Base-by-base conservation (phyloP, 2,888 invertebrate species). In the Brachylomia viminalis region DNA sequence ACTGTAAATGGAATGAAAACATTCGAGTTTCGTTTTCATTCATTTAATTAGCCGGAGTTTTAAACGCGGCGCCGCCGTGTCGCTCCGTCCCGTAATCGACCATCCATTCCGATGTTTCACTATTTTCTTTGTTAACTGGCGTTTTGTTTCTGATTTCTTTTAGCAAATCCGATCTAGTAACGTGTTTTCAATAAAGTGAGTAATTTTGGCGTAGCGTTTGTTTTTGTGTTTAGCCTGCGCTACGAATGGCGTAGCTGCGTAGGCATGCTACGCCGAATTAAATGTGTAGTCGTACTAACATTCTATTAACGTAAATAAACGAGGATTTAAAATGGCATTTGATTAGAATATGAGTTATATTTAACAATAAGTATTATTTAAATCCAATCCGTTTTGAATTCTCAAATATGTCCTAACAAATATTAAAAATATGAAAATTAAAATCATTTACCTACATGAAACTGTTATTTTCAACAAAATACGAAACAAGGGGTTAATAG, bases 1-100 rank as follows among this genome's bases (percentile, higher is more conserved):
- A 93, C 91, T 92, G 92, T 92, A 95, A 96, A 95, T 95, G 95
- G 94, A 96, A 95, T 93, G 95, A 95, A 96, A 96, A 95, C 95
- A 95, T 94, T 93, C 85, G 93, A 94, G 95, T 95, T 96, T 95
- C 94, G 92, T 95, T 96, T 95, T 96, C 95, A 95, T 95, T 94
- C 92, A 94, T 95, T 95, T 95, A 95, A 96, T 96, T 96, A 96
- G 94, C 87, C 86, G 86, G 93, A 94, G 94, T 94, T 95, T 95
- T 92, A 94, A 93, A 91, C 92, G 90, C 87, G 95, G 94, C 95
- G 95, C 94, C 95, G 89, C 90, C 77, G 90, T 91, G 94, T 93
- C 95, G 94, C 92, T 89, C 87, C 86, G 87, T 87, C 84, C 88
- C 89, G 91, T 91, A 91, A 92, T 93, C 90, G 91, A 90, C 91